Evolutionary conservation across 2,113 vertebrate species (phyloP), one percentile per base, ranked within the genome.

Genomic region (Cynoglossus semilaevis): DNA sequence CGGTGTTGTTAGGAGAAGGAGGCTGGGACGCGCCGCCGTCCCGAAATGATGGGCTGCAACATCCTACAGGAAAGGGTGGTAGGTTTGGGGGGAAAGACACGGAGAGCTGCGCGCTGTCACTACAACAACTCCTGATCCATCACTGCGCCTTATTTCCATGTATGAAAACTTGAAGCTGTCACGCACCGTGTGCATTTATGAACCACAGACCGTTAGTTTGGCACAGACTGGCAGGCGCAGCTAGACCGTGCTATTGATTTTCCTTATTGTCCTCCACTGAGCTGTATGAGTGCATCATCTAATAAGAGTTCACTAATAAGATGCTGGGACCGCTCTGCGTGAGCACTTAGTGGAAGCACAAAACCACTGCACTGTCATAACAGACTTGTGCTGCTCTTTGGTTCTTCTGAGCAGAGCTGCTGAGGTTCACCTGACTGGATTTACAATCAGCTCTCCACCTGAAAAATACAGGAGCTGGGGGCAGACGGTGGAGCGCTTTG

Each of bases 231-330:
- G 1, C 54, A 51, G 50, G 22, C 40, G 40, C 65, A 62, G 75
- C 67, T 68, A 84, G 72, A 79, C 77, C 5, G 4, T 41, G 11
- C 18, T 67, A 82, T 85, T 63, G 72, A 80, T 84, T 81, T 74
- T 15, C 12, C 50, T 37, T 60, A 54, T 42, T 51, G 57, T 65
- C 65, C 63, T 63, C 58, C 63, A 9, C 67, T 58, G 63, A 68
- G 56, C 76, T 54, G 36, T 50, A 63, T 17, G 62, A 72, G 46
- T 52, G 63, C 69, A 13, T 35, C 47, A 40, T 51, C 41, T 42
- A 56, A 63, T 70, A 70, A 71, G 57, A 56, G 67, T 70, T 64
- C 51, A 56, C 77, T 62, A 49, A 77, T 38, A 45, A n/a, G 38
- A 67, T 67, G 81, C 70, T 75, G 56, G 48, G 29, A 1, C 36